These are phyloP conservation scores for Neolamprologus ventralis DNA, from an alignment of 2,113 vertebrate species.

Conservation along the genomic window DNA sequence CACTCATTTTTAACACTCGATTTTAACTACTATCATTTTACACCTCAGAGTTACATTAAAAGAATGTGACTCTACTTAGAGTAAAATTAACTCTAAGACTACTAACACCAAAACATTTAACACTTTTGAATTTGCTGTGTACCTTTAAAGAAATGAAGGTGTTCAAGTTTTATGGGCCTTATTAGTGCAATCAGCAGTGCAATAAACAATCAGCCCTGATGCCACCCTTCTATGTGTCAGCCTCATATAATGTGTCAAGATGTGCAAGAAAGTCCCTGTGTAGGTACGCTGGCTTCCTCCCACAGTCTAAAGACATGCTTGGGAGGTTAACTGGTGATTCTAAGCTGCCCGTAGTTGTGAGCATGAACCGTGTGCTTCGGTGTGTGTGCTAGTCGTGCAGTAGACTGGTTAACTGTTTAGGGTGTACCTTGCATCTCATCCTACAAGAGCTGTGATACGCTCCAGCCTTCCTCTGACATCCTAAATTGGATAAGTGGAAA, in stretches of 20 bases:
- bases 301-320: background rate
- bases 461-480: background rate
- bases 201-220: background rate
- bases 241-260: background rate
- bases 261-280: background rate
- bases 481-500: background rate
- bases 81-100: too few species aligned
- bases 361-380: background rate
- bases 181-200: background rate
- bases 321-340: background rate
- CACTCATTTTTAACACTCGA: too few species aligned
- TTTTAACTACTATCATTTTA: too few species aligned
- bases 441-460: background rate
- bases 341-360: background rate
- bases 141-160: background rate
- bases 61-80: too few species aligned
- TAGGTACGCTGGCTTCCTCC: background rate
- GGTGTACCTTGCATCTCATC: background rate
- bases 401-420: background rate
- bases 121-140: too few species aligned
- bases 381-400: background rate
- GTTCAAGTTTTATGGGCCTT: background rate
- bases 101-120: too few species aligned
- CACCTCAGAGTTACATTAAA: too few species aligned
- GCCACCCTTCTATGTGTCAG: background rate